Evolutionary conservation across 1,140 invertebrate species (phyloP).

Genomic region (Saccostrea echinata): DNA sequence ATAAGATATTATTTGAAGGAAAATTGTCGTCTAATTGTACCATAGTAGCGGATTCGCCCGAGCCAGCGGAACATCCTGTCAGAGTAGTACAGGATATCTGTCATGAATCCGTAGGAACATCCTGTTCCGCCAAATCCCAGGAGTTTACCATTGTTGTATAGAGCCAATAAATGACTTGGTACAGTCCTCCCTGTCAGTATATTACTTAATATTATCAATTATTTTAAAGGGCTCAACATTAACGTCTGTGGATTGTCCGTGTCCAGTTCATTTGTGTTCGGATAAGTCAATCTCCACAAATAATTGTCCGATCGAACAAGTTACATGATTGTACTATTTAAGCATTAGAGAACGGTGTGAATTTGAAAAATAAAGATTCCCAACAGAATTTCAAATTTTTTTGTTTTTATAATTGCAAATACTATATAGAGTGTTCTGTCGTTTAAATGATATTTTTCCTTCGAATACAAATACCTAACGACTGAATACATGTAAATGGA

Average conservation of each 20-base stretch:
- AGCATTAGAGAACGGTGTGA: background rate
- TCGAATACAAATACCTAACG: no score
- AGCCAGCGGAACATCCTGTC: conserved; percentile 14
- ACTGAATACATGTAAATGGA: no score
- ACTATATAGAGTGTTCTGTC: no score
- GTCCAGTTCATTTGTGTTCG: no score
- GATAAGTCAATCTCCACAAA: no score
- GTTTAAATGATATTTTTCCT: no score
- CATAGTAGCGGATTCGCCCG: background rate
- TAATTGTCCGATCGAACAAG: no score
- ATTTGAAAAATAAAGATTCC: background rate
- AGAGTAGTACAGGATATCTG: background rate
- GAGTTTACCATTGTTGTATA: background rate
- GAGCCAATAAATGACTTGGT: background rate
- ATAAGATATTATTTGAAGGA: no score
- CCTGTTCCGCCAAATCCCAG: background rate
- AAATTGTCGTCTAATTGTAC: no score
- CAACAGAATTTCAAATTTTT: no score
- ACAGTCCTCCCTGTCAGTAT: background rate
- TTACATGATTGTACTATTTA: background rate
- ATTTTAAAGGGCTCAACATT: background rate
- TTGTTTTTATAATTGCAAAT: no score
- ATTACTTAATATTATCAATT: background rate
- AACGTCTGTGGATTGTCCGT: no score
- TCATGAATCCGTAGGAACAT: conserved; percentile 9